A percentile compares a stretch with the other conserved stretches of the same genome.
Conservation (phyloP, 2,113 vertebrate species). For the Malurus alboscapulatus region DNA sequence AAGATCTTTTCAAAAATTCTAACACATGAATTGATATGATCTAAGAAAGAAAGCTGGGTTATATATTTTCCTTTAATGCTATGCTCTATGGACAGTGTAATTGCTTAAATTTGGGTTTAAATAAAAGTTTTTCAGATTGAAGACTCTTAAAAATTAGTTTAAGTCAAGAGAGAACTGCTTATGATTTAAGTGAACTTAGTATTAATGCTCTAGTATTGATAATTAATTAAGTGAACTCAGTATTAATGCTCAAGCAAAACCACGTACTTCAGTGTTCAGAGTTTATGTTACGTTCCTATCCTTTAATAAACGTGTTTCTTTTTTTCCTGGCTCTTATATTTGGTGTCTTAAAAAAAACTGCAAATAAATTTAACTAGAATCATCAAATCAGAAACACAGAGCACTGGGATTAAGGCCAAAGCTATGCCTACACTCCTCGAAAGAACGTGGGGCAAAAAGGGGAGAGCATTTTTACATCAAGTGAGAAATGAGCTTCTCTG, state of each 20-base stretch:
- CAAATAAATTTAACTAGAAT: neutral
- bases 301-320: neutral
- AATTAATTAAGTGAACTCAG: neutral
- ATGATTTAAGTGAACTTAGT: neutral
- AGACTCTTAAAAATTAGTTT: neutral
- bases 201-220: neutral
- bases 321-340: neutral
- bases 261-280: neutral
- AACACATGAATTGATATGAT: neutral
- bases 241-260: neutral
- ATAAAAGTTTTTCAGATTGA: neutral
- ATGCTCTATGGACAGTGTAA: neutral
- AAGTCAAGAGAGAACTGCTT: neutral
- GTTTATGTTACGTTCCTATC: neutral
- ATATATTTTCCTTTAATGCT: neutral
- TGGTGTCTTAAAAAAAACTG: neutral
- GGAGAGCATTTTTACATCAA: neutral
- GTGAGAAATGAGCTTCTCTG: neutral
- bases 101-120: neutral
- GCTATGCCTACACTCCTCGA: neutral
- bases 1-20: neutral
- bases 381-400: neutral
- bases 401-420: neutral
- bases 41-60: neutral
- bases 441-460: fast-evolving